A percentile compares a stretch with the other conserved stretches of the same genome.
Evolutionary conservation across 1,140 invertebrate genomes (phyloP).

Genomic region (Bombus waltoni): DNA sequence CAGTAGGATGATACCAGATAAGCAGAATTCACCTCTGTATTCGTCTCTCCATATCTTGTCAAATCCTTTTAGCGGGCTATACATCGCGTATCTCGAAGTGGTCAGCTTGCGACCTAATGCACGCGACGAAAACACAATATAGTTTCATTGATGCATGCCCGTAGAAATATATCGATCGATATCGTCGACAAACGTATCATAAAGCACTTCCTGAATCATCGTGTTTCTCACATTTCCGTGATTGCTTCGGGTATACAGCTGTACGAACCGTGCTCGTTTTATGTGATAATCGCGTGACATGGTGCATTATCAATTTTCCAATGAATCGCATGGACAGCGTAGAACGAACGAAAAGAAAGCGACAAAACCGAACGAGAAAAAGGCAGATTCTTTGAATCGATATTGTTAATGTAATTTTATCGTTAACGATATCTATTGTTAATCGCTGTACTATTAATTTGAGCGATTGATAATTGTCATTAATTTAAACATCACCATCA

Average conservation of each 20-base stretch:
- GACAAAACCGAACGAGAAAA: not conserved
- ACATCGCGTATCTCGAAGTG: slow-evolving; percentile 3
- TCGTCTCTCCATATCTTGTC: slow-evolving; percentile 14
- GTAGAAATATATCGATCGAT: not conserved
- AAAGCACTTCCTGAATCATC: not conserved
- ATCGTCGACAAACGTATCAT: not conserved
- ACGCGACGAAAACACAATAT: slow-evolving; percentile 3
- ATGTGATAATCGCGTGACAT: not conserved
- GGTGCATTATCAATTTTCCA: not conserved
- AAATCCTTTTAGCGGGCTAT: slow-evolving; percentile 15
- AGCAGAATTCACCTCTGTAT: slow-evolving; percentile 9
- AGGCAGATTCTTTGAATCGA: not conserved
- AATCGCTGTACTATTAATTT: not conserved
- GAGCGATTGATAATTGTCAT: too few relatives aligned
- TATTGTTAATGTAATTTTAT: not conserved
- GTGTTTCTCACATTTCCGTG: not conserved
- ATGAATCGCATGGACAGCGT: not conserved
- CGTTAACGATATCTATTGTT: not conserved
- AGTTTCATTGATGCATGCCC: too few relatives aligned
- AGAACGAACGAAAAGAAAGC: not conserved
- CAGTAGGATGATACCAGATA: not conserved
- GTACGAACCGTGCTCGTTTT: not conserved
- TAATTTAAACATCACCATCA: not conserved
- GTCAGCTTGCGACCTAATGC: not conserved
- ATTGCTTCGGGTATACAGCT: not conserved